Conservation (phyloP, 92 coral and sea anemone species). For the Epizoanthus scotinus region DNA sequence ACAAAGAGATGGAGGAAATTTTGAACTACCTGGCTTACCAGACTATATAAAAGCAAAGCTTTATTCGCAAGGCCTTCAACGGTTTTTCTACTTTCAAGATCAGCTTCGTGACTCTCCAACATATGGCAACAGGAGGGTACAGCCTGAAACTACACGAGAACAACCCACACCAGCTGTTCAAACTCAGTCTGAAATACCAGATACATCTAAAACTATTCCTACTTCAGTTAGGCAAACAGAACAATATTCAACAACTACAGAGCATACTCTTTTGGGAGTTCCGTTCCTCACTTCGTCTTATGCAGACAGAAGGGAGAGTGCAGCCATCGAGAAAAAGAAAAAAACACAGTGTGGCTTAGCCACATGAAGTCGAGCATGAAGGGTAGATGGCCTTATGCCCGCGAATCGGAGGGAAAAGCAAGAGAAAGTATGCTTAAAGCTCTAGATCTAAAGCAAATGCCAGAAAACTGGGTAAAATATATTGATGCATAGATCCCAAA, state of each 20-base stretch:
- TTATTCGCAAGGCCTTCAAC: background rate
- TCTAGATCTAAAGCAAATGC: background rate
- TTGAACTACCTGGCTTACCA: constrained; percentile 1
- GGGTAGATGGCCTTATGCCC: background rate
- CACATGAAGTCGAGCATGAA: background rate
- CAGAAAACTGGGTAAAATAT: background rate
- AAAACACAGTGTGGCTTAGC: constrained; percentile 18
- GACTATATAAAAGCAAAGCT: constrained; percentile 3
- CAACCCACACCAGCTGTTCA: background rate
- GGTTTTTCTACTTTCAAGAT: background rate
- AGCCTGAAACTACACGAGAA: background rate
- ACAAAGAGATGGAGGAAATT: background rate
- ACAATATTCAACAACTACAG: background rate
- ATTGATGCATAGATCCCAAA: too few relatives aligned
- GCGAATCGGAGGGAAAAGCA: background rate
- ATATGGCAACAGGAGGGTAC: background rate
- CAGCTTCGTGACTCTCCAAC: constrained; percentile 3
- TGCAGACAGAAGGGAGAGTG: background rate
- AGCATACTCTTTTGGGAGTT: background rate
- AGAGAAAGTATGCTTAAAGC: background rate
- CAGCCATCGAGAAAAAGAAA: constrained; percentile 15
- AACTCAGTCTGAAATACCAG: background rate
- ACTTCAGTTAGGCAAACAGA: constrained; percentile 3
- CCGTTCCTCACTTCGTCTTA: background rate
- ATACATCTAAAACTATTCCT: background rate